A percentile compares a stretch with the other conserved stretches of the same genome.
Conservation (phyloP, 2,797 vertebrate genomes). For the Nasua narica region DNA sequence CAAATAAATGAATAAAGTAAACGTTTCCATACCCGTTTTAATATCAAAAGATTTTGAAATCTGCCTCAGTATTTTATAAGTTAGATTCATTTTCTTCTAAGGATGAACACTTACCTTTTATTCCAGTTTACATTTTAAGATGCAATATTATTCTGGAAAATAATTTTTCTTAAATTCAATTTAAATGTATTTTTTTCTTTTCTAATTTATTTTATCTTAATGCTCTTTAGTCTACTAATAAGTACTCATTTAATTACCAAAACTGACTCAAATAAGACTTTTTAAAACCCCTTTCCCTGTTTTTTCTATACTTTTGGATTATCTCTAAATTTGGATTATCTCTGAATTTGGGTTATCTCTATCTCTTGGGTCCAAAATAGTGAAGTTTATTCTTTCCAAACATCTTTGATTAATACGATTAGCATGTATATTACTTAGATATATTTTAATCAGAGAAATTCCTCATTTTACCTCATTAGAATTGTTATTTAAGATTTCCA, state of each 20-base stretch:
- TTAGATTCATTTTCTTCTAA: not conserved
- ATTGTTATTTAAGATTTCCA: not conserved
- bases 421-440: not conserved
- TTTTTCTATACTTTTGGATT: not conserved
- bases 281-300: not conserved
- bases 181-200: not conserved
- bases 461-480: not conserved
- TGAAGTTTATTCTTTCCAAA: not conserved
- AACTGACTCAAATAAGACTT: not conserved
- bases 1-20: not conserved
- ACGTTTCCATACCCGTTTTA: not conserved
- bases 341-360: not conserved
- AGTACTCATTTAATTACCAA: not conserved
- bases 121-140: not conserved
- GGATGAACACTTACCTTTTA: not conserved
- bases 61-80: not conserved
- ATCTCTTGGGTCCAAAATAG: not conserved
- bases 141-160: not conserved
- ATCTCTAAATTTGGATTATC: too few species aligned
- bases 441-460: not conserved
- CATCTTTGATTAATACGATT: not conserved
- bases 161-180: not conserved
- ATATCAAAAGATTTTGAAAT: not conserved
- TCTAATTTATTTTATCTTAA: not conserved
- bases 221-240: not conserved